These are phyloP conservation scores for Chlorodrepanis virens DNA, from an alignment of 2,113 vertebrate species.

Conservation along the genomic window DNA sequence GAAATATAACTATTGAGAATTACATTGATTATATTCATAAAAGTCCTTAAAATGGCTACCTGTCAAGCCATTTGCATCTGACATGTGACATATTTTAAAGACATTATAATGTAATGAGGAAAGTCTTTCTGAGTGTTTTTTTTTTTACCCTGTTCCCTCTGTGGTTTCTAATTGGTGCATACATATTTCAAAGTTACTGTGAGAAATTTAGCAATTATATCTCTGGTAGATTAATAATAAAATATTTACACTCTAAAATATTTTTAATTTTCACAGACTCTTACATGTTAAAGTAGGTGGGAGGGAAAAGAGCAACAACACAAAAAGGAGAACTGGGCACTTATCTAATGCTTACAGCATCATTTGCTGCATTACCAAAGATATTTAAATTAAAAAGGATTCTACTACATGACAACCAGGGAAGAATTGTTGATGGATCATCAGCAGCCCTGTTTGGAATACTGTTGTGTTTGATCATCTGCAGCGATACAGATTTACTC, in stretches of 20 bases:
- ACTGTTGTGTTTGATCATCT: not conserved
- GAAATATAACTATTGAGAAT: slow-evolving; percentile 41
- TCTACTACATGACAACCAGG: not conserved
- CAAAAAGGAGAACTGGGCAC: not conserved
- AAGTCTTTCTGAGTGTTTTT: not conserved
- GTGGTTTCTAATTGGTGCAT: not conserved
- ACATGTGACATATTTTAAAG: slow-evolving; percentile 3
- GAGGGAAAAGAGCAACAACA: too few species aligned
- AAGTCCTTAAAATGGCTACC: slow-evolving; percentile 8
- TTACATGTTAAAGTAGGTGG: not conserved
- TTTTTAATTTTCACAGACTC: not conserved
- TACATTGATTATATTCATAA: slow-evolving; percentile 46
- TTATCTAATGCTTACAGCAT: not conserved
- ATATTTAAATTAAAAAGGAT: not conserved
- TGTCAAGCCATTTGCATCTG: slow-evolving; percentile 14
- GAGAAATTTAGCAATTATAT: not conserved
- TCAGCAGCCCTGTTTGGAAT: not conserved
- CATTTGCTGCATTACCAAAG: not conserved
- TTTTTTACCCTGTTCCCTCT: not conserved
- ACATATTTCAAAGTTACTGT: not conserved
- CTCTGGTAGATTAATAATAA: not conserved
- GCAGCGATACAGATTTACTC: not conserved
- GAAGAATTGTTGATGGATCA: not conserved
- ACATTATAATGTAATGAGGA: not conserved
- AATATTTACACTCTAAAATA: not conserved